These are phyloP conservation scores for Orchesella flavescens DNA, from an alignment of 2,888 invertebrate genomes.

Conservation along the genomic window DNA sequence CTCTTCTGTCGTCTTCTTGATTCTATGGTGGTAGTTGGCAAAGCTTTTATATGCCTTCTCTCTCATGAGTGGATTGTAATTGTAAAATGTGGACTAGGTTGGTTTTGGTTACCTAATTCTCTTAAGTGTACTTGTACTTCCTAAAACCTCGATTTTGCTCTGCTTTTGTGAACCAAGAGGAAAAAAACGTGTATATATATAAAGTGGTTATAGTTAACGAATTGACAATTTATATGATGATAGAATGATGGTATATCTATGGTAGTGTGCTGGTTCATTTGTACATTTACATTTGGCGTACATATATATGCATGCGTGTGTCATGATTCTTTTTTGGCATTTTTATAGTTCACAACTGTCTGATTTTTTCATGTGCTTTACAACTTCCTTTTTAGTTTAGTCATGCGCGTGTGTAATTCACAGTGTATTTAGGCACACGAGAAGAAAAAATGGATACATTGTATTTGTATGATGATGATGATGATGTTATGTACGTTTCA, in stretches of 20 bases:
- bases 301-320: constrained; percentile 5
- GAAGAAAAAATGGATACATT: not conserved
- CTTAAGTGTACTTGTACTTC: constrained; percentile 29
- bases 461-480: not conserved
- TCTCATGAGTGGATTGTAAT: not conserved
- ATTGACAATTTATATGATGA: not conserved
- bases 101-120: constrained; percentile 1
- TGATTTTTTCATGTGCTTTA: constrained; percentile 34
- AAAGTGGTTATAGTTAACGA: not conserved
- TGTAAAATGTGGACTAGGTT: not conserved
- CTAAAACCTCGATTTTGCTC: constrained; percentile 38
- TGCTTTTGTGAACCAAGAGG: not conserved
- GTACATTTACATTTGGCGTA: constrained; percentile 1
- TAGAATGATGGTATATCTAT: not conserved
- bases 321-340: constrained; percentile 42
- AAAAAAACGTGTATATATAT: constrained; percentile 3
- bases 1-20: not conserved
- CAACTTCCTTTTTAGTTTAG: constrained; percentile 45
- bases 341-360: constrained; percentile 44
- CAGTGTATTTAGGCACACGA: not conserved
- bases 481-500: not conserved
- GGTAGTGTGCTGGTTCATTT: not conserved
- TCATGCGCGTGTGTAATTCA: constrained; percentile 39
- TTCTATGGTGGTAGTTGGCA: constrained; percentile 8
- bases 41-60: not conserved